phyloP scores from a whole-genome alignment of 1,140 invertebrate genomes.

The Cheumatopsyche charites region DNA sequence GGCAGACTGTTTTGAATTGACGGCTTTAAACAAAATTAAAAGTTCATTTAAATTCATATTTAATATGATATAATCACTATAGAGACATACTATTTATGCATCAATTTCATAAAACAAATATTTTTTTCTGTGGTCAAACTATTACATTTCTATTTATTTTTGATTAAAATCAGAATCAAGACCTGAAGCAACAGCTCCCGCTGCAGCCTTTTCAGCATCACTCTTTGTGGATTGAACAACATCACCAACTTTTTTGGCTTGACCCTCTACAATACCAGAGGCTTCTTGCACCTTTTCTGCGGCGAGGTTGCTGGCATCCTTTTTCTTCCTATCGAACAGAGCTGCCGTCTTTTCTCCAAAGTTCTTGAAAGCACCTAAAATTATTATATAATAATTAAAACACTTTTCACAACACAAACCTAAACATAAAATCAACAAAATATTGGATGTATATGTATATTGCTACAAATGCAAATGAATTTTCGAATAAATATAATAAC shows the following conservation, averaged over 20 bases:
- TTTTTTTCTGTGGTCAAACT: neutral
- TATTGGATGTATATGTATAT: too few species aligned
- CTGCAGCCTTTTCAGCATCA: conserved; percentile 60
- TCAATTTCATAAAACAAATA: conserved; percentile 8
- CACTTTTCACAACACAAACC: neutral
- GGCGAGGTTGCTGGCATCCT: conserved; percentile 65
- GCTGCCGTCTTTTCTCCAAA: conserved; percentile 67
- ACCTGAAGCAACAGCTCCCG: conserved; percentile 54
- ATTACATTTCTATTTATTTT: too few species aligned
- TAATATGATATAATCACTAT: too few species aligned
- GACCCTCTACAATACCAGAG: conserved; percentile 63
- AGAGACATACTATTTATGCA: too few species aligned
- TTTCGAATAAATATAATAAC: too few species aligned
- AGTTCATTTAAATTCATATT: too few species aligned
- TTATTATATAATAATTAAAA: neutral
- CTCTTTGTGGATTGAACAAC: conserved; percentile 58
- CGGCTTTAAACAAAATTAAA: too few species aligned
- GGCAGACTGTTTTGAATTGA: conserved; percentile 40
- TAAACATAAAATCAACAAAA: too few species aligned
- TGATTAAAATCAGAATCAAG: neutral
- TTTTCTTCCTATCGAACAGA: conserved; percentile 68
- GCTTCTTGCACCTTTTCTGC: conserved; percentile 63
- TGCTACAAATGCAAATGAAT: too few species aligned
- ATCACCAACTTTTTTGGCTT: conserved; percentile 65
- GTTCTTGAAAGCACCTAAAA: conserved; percentile 64